A percentile compares a stretch with the other conserved stretches of the same genome.
phyloP scores from a whole-genome alignment of 2,888 invertebrate species.

The Lepas anatifera region DNA sequence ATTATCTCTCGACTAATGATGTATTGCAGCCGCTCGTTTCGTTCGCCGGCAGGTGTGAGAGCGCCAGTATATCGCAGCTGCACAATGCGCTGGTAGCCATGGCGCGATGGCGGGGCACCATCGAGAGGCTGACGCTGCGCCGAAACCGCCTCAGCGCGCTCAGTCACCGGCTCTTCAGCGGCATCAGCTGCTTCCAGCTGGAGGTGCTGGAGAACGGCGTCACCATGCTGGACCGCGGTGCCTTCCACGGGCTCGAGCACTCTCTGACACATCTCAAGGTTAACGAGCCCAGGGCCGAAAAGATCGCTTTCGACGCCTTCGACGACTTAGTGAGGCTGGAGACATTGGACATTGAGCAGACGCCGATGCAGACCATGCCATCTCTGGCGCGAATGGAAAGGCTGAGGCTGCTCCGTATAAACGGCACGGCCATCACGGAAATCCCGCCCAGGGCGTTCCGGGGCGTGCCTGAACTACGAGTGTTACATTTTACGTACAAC shows the following conservation, averaged over 20 bases:
- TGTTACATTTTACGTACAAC: constrained; percentile 65
- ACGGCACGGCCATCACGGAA: constrained; percentile 19
- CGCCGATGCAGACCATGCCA: constrained; percentile 16
- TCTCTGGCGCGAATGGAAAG: not conserved
- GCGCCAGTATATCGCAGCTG: not conserved
- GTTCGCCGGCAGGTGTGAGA: not conserved
- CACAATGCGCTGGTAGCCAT: not conserved
- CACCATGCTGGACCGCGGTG: constrained; percentile 20
- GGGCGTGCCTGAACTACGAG: constrained; percentile 34
- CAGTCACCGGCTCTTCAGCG: not conserved
- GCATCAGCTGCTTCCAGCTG: not conserved
- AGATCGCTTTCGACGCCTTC: constrained; percentile 24
- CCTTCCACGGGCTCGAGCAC: constrained; percentile 23
- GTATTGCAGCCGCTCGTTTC: no score
- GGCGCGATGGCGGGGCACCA: not conserved
- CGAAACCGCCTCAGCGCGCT: not conserved
- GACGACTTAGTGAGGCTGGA: constrained; percentile 22
- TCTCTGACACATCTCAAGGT: constrained; percentile 22
- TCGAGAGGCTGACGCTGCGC: constrained; percentile 5
- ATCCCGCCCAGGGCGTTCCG: constrained; percentile 21
- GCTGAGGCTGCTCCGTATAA: constrained; percentile 21
- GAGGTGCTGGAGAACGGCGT: constrained; percentile 20
- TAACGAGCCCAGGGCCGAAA: constrained; percentile 17
- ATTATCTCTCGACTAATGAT: no score
- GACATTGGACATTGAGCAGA: constrained; percentile 21